phyloP scores from a whole-genome alignment of 1,140 invertebrate species.

The Drosophila pachea region DNA sequence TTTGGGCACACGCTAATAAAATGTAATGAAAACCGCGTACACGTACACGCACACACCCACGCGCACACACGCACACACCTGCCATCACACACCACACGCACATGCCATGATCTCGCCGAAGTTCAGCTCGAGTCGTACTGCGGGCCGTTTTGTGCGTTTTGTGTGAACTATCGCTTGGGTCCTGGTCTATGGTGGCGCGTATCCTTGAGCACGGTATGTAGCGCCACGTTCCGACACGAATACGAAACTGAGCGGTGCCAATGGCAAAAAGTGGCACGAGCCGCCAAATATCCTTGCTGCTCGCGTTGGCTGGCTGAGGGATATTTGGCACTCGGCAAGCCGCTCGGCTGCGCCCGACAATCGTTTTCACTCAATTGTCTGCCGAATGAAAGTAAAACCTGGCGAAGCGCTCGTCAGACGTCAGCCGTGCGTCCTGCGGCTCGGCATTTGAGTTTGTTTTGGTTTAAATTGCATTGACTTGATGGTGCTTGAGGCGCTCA shows the following conservation, averaged over 20 bases:
- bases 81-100: slow-evolving; percentile 21
- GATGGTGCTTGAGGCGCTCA: slow-evolving; percentile 45
- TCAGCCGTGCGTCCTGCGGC: slow-evolving; percentile 12
- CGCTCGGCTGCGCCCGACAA: neutral
- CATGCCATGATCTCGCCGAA: neutral
- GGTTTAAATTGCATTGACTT: slow-evolving; percentile 74
- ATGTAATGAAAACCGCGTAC: slow-evolving; percentile 46
- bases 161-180: slow-evolving; percentile 36
- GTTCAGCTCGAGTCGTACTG: slow-evolving; percentile 20
- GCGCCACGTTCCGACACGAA: slow-evolving; percentile 78
- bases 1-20: slow-evolving; percentile 56
- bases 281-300: slow-evolving; percentile 59
- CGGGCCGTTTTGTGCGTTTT: slow-evolving; percentile 23
- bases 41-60: slow-evolving; percentile 18
- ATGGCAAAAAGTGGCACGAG: slow-evolving; percentile 67
- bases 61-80: slow-evolving; percentile 20
- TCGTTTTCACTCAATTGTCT: slow-evolving; percentile 70
- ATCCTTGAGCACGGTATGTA: slow-evolving; percentile 73
- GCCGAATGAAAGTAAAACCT: slow-evolving; percentile 72
- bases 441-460: slow-evolving; percentile 73
- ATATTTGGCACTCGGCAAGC: slow-evolving; percentile 24
- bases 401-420: slow-evolving; percentile 9
- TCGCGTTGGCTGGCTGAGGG: slow-evolving; percentile 18
- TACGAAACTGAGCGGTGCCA: slow-evolving; percentile 76
- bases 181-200: slow-evolving; percentile 44